Evolutionary conservation across 2,888 invertebrate species (phyloP).

Genomic region (Psococerastis gibbosa): DNA sequence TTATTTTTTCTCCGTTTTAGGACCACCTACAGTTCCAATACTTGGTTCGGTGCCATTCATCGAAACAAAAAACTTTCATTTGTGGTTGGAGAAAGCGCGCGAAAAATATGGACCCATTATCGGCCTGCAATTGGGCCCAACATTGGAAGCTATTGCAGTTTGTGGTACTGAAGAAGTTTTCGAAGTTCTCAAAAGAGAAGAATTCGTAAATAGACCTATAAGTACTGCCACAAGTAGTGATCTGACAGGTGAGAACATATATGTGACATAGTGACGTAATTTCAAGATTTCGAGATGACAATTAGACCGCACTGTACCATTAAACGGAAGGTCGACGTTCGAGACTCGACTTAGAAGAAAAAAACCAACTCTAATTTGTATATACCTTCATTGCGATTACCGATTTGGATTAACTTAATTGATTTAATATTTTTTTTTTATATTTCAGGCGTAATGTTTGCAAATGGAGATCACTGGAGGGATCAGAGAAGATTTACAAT

Average conservation of each 20-base stretch:
- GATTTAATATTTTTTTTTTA: too few species aligned
- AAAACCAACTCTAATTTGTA: too few species aligned
- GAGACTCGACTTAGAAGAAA: too few species aligned
- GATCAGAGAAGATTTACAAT: slow-evolving; percentile 18
- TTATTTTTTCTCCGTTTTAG: too few species aligned
- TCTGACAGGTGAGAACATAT: too few species aligned
- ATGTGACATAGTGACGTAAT: too few species aligned
- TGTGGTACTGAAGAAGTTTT: slow-evolving; percentile 15
- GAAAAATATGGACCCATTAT: slow-evolving; percentile 16
- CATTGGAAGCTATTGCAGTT: slow-evolving; percentile 14
- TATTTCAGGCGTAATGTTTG: slow-evolving; percentile 17
- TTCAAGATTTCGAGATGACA: too few species aligned
- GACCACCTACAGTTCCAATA: slow-evolving; percentile 11
- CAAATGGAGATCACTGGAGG: slow-evolving; percentile 17
- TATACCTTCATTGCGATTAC: too few species aligned
- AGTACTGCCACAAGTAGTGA: not conserved
- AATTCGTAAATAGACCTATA: slow-evolving; percentile 15
- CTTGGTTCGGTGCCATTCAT: slow-evolving; percentile 12
- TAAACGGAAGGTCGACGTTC: too few species aligned
- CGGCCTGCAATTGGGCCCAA: slow-evolving; percentile 15
- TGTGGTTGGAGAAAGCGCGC: slow-evolving; percentile 12
- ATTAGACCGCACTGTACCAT: too few species aligned
- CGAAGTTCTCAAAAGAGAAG: slow-evolving; percentile 16
- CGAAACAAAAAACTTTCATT: slow-evolving; percentile 8
- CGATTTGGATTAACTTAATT: too few species aligned